Evolutionary conservation across 2,888 invertebrate genomes (phyloP), one percentile per base, ranked within the genome.

Genomic region (Leuctra nigra): DNA sequence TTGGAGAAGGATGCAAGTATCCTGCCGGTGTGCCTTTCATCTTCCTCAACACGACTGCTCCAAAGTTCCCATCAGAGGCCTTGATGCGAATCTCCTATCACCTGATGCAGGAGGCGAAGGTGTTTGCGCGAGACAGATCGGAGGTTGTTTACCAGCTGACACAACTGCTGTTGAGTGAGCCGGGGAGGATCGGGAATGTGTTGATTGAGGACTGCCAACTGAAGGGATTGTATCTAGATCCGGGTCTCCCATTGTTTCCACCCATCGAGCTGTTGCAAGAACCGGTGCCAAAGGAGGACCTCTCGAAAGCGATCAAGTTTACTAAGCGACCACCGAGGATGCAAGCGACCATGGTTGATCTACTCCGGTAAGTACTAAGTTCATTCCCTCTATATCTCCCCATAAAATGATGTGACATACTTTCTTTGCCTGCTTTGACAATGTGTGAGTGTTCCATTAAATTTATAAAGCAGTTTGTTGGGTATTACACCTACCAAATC

Each of bases 1-100:
- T 90, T 73, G 81, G 84, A 0, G 75, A 79, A 62, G 79, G 65
- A 57, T 81, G 81, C 54, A 77, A 77, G 50, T 91, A 90, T 70
- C 90, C 90, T 0, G 83, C 79, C 65, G 85, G 88, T 70, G 77
- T 86, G 0, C 88, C 89, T 0, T 72, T 83, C 58, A 75, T 89
- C 60, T 87, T 84, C 66, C 72, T 87, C 38, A 84, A 81, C 72
- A 77, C 82, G 0, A 77, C 77, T 61, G 77, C 77, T 46, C 78
- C 79, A 44, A 72, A 74, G n/a, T 70, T 68, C 63, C 86, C 88
- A 1, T 77, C 79, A 46, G 70, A 81, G 57, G 75, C 82, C 22
- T 80, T 81, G 61, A 71, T 90, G 52, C 80, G 82, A 67, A 77
- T 89, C 61, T 82, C 81, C 2, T 77, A 81, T 57, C 76, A 79